phyloP scores from a whole-genome alignment of 2,888 invertebrate species.

The Empis livida region DNA sequence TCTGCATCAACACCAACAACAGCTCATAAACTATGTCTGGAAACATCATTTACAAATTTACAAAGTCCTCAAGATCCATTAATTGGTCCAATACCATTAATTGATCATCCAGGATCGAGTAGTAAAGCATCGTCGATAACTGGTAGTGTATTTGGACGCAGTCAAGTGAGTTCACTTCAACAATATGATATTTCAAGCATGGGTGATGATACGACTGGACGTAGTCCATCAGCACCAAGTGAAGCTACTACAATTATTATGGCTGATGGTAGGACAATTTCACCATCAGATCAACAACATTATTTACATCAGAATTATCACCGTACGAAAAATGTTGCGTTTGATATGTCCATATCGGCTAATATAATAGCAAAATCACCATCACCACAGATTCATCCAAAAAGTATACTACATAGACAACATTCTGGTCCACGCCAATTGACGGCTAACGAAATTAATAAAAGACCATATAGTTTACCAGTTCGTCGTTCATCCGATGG shows the following conservation, averaged over 20 bases:
- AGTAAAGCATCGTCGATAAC: conserved; percentile 30
- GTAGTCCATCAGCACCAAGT: conserved; percentile 30
- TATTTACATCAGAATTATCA: conserved; percentile 1
- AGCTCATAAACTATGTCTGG: conserved; percentile 49
- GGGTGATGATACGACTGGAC: conserved; percentile 26
- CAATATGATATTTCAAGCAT: conserved; percentile 36
- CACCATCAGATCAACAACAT: conserved; percentile 7
- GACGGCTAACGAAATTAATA: conserved; percentile 18
- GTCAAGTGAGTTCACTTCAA: conserved; percentile 33
- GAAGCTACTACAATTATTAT: conserved; percentile 28
- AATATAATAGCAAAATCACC: conserved; percentile 9
- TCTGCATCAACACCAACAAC: conserved; percentile 37
- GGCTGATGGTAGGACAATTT: conserved; percentile 11
- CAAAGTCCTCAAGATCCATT: conserved; percentile 38
- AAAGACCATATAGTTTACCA: conserved; percentile 23
- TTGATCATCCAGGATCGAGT: conserved; percentile 21
- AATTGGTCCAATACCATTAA: conserved; percentile 7
- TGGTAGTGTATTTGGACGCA: conserved; percentile 32
- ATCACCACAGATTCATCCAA: conserved; percentile 17
- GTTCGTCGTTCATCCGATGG: conserved; percentile 28
- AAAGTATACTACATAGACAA: conserved; percentile 15
- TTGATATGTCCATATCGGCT: conserved; percentile 21
- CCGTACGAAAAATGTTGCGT: conserved; percentile 27
- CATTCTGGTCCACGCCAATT: conserved; percentile 19
- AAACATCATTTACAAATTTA: conserved; percentile 63